phyloP scores from a whole-genome alignment of 2,888 invertebrate genomes.

The Allolobophora icterica region DNA sequence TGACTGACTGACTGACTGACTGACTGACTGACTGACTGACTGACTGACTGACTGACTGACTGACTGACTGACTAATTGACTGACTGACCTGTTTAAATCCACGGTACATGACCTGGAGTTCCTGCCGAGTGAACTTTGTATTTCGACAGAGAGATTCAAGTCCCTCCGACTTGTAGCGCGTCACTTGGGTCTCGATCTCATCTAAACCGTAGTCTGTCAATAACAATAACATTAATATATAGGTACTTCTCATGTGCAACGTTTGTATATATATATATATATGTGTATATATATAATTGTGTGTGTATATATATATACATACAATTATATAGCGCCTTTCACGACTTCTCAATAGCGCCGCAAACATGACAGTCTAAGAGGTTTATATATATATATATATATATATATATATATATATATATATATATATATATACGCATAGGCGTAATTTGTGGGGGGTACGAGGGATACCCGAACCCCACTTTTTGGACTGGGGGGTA shows the following conservation, averaged over 20 bases:
- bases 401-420: no score
- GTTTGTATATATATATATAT: no score
- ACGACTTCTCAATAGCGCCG: no score
- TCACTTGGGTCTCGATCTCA: constrained; percentile 82
- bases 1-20: neutral
- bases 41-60: neutral
- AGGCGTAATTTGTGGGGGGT: no score
- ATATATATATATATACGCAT: no score
- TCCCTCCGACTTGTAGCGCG: constrained; percentile 91
- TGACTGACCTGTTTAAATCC: constrained; percentile 83
- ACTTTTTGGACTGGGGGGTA: no score
- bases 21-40: neutral
- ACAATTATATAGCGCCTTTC: no score
- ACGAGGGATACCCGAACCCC: no score
- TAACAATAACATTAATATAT: neutral
- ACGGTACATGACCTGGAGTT: constrained; percentile 92
- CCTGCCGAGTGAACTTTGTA: constrained; percentile 82
- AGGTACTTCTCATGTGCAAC: neutral
- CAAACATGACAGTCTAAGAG: no score
- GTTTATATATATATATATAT: no score
- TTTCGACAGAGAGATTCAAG: constrained; percentile 85
- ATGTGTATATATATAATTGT: no score
- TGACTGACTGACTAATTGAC: neutral
- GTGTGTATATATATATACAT: no score
- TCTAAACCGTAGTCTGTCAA: constrained; percentile 88